Evolutionary conservation across 2,113 vertebrate genomes (phyloP).

Genomic region (Indicator indicator): DNA sequence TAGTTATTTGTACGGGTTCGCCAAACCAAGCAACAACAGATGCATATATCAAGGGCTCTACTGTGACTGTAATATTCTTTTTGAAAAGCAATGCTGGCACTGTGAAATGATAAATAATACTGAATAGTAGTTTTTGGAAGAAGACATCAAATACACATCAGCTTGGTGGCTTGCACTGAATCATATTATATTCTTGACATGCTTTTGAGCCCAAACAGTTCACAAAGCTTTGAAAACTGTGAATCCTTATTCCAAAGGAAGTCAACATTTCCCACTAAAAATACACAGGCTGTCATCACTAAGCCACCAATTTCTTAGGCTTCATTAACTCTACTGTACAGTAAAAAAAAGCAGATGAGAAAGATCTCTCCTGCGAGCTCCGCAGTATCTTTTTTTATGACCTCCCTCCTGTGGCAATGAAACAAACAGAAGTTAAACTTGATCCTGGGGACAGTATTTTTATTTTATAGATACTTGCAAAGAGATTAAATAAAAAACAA

Average conservation of each 20-base stretch:
- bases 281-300: conserved; percentile 18
- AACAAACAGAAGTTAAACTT: not conserved
- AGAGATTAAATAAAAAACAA: not conserved
- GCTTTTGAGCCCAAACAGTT: conserved; percentile 15
- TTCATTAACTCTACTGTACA: conserved; percentile 4
- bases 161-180: conserved; percentile 1
- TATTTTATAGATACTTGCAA: not conserved
- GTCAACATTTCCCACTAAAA: conserved; percentile 22
- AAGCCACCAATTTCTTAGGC: not conserved
- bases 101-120: conserved; percentile 23
- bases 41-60: conserved; percentile 18
- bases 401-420: not conserved
- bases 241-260: conserved; percentile 19
- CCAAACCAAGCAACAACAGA: conserved; percentile 48
- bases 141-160: conserved; percentile 11
- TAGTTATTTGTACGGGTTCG: conserved; percentile 11
- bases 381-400: not conserved
- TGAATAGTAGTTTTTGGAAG: conserved; percentile 2
- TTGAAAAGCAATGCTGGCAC: conserved; percentile 4
- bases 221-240: conserved; percentile 31
- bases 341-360: not conserved
- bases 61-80: conserved; percentile 21
- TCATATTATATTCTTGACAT: not conserved
- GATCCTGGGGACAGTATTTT: not conserved
- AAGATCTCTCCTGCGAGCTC: not conserved